Evolutionary conservation across 2,797 vertebrate species (phyloP), one percentile per base, ranked within the genome.

Genomic region (Chloroceryle amazona): DNA sequence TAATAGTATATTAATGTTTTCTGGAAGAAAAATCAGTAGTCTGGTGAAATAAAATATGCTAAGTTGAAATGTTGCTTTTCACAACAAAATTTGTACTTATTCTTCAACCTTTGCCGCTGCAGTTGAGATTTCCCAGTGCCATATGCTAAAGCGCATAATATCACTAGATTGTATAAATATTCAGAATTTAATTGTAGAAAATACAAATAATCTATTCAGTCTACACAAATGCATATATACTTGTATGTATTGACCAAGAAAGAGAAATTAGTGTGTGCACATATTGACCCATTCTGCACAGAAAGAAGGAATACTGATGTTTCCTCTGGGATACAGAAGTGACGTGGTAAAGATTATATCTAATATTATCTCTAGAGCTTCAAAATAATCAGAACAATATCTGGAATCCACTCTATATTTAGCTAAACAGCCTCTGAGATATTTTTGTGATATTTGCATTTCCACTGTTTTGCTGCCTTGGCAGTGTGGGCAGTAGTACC

Each of bases 41-140:
- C 47, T 86, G 55, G 12, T 86, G 44, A 82, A 94, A 88, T 54
- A 93, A 90, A 93, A 89, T 28, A 49, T 13, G 33, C 65, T 33
- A 54, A 93, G 28, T 47, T 79, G 44, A 60, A 70, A 86, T 70
- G 51, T 0, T 89, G 58, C 42, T 80, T 90, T 86, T 90, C 52
- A 46, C 55, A 66, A 46, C 5, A 46, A 63, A 60, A 85, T 70
- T 42, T 41, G 10, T 41, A 9, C 44, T 88, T 91, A 25, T 11
- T 52, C 21, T 54, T 91, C 35, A 66, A 26, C 8, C 18, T 93
- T 70, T 95, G 46, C 62, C n/a, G 33, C 46, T 55, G 28, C 1
- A 4, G 29, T 29, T 76, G 70, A 41, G 74, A 73, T 89, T 76
- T 95, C 70, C 29, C 41, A 33, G 49, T 65, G 33, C 12, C 33